Evolutionary conservation across 2,888 invertebrate species (phyloP), one percentile per base, ranked within the genome.

Genomic region (Dryomyza anilis): DNA sequence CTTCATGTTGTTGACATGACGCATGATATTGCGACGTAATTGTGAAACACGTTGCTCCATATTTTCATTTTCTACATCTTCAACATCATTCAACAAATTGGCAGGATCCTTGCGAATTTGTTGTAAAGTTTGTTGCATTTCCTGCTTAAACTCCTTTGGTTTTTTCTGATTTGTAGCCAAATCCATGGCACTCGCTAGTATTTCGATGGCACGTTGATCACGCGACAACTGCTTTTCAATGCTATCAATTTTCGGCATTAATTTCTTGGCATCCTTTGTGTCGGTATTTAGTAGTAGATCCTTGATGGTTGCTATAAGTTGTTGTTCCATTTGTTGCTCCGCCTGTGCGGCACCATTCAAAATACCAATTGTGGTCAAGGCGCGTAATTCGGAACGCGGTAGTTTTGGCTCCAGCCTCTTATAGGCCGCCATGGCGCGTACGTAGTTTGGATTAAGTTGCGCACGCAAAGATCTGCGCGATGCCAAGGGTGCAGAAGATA

Each of bases 291-390:
- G 60, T 12, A 83, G 61, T 3, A 83, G 66, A 65, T 81, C 80
- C 23, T 73, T 71, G 2, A 82, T 70, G 16, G 71, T 67, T 16
- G 70, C 69, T 5, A 77, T 74, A 55, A 83, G 60, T 60, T 82
- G 74, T 39, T 76, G 67, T 50, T 80, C 78, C 78, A 83, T 80
- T 43, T 74, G 71, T 46, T 79, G 70, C 65, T 83, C 81, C 0
- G 78, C 76, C 64, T 78, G 73, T 14, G 76, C 69, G 2, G 81
- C 80, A 1, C 83, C 83, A 52, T 82, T 77, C 1, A 83, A 64
- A 21, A 83, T 66, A 0, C 82, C 83, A 3, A 83, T 69, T 0
- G 78, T 74, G 1, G 78, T 79, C 6, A 83, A 63, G 0, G 77
- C 76, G 19, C 74, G 73, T 16, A 83, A 62, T 50, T 83, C 81